phyloP scores from a whole-genome alignment of 2,888 invertebrate species.

The Drosophila pegasa region DNA sequence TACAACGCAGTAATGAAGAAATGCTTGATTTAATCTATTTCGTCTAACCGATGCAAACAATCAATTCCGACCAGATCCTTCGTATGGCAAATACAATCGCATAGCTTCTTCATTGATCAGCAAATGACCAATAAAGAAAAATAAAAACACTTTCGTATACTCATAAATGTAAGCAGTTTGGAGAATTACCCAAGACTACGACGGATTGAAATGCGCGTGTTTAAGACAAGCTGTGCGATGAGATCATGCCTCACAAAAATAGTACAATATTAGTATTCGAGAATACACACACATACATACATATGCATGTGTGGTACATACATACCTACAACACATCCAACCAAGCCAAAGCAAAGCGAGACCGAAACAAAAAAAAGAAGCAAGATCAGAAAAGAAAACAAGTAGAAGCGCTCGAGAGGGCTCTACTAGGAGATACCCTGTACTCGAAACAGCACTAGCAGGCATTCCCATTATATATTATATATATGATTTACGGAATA shows the following conservation, averaged over 20 bases:
- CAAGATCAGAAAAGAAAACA: conserved; percentile 25
- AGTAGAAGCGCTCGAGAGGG: not conserved
- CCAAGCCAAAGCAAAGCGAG: conserved; percentile 50
- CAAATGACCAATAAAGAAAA: conserved; percentile 1
- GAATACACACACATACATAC: conserved; percentile 49
- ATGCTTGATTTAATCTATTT: not conserved
- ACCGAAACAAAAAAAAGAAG: conserved; percentile 56
- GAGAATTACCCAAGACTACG: conserved; percentile 44
- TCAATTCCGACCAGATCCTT: not conserved
- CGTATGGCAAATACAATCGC: not conserved
- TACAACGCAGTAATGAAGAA: not conserved
- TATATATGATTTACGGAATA: no score
- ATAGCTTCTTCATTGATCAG: not conserved
- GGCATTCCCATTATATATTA: not conserved
- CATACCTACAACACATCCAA: conserved; percentile 26
- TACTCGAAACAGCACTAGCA: not conserved
- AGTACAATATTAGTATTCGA: conserved; percentile 65
- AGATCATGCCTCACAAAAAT: conserved; percentile 76
- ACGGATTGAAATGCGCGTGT: conserved; percentile 66
- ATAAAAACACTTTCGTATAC: conserved; percentile 3
- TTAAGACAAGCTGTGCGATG: conserved; percentile 68
- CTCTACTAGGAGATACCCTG: conserved; percentile 16
- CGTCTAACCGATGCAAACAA: not conserved
- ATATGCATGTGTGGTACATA: conserved; percentile 13
- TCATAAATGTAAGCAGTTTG: conserved; percentile 31